Percentiles rank a stretch among this genome's conserved stretches.
Evolutionary conservation across 2,113 vertebrate genomes (phyloP).

Genomic region (Cyanoliseus patagonus): DNA sequence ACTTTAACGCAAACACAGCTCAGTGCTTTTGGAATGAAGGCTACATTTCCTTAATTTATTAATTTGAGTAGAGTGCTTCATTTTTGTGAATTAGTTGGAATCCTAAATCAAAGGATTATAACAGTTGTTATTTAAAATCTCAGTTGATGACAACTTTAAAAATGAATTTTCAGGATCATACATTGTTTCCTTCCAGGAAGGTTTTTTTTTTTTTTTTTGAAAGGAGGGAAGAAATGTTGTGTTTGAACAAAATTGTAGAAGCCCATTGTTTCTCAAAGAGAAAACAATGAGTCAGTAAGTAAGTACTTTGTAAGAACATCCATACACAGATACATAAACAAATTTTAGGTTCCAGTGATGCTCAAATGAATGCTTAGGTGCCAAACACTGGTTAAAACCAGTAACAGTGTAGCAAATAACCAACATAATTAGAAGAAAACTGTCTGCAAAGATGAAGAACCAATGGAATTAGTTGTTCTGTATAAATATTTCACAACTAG

Average conservation of each 20-base stretch:
- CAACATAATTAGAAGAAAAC: not conserved
- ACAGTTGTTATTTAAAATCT: not conserved
- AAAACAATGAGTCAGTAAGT: not conserved
- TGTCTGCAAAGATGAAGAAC: not conserved
- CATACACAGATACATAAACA: not conserved
- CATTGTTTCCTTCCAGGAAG: not conserved
- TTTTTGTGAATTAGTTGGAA: not conserved
- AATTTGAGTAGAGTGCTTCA: not conserved
- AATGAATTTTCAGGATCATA: not conserved
- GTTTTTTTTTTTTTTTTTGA: not conserved
- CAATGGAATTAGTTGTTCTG: not conserved
- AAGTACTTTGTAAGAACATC: not conserved
- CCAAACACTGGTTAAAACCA: not conserved
- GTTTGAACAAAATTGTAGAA: not conserved
- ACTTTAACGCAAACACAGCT: not conserved
- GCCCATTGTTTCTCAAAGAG: not conserved
- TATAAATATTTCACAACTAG: not conserved
- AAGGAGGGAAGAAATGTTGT: not conserved
- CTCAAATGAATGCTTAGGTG: not conserved
- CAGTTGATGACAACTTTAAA: not conserved
- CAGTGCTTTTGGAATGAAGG: not conserved
- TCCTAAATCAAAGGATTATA: not conserved
- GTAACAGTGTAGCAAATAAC: not conserved
- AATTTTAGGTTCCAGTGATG: not conserved
- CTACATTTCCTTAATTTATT: not conserved